Evolutionary conservation across 2,888 invertebrate genomes (phyloP), one percentile per base, ranked within the genome.

Genomic region (Agonopterix arenella): DNA sequence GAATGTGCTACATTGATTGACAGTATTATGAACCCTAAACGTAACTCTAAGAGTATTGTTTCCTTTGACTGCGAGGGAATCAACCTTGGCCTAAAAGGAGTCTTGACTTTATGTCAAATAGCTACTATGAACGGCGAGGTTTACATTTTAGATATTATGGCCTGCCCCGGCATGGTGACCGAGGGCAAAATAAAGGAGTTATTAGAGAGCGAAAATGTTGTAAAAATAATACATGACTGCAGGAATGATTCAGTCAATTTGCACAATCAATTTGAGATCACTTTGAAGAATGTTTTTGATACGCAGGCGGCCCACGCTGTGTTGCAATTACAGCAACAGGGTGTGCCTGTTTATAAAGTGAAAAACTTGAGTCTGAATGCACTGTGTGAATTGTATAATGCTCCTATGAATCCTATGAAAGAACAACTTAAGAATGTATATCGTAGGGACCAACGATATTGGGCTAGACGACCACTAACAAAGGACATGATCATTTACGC

Each of bases 41-140:
- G 86, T 48, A 84, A 84, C 54, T 70, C 84, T 49, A 90, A 90
- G 62, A 91, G 92, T 49, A 92, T 93, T 52, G 90, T 98, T 16
- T 96, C 96, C 0, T 92, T 98, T 68, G 98, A 98, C 75, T 97
- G 97, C 65, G 98, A 98, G 85, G 97, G 98, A 11, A 95, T 98
- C 49, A 97, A 97, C 81, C 90, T 98, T 54, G 98, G 98, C 16
- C 89, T 94, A 1, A 96, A 96, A 74, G 97, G 97, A 11, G 95
- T 96, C 62, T 89, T 98, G 54, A 97, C 97, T 2, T 83, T 98
- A 47, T 92, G 97, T 73, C 96, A 96, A 76, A 92, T 96, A 62
- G 97, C 96, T 10, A 95, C 96, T 1, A 91, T 93, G 69, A 91
- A 92, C 49, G 96, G 97, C 41, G 94, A 94, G 74, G 94, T 96